A percentile compares a stretch with the other conserved stretches of the same genome.
Evolutionary conservation across 2,113 vertebrate genomes (phyloP).

Genomic region (Passer montanus): DNA sequence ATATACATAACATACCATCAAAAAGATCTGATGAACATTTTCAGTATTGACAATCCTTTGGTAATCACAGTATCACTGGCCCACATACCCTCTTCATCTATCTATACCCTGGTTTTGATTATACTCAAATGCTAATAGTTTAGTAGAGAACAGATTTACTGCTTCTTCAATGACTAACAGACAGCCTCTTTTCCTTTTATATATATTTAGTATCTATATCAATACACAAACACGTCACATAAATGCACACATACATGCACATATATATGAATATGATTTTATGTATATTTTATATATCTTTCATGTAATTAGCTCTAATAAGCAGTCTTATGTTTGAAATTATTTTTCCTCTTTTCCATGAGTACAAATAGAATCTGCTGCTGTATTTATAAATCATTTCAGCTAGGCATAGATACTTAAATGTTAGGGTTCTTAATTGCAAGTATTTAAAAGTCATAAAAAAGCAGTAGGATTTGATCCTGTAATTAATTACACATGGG

Average conservation of each 20-base stretch:
- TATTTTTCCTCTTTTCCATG: not conserved
- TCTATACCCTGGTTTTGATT: not conserved
- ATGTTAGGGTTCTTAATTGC: not conserved
- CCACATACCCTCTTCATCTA: not conserved
- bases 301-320: not conserved
- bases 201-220: not conserved
- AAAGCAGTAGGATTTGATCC: not conserved
- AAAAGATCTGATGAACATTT: not conserved
- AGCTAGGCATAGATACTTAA: not conserved
- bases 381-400: not conserved
- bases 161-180: not conserved
- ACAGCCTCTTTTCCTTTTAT: not conserved
- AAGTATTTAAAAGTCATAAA: not conserved
- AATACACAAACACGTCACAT: not conserved
- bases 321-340: not conserved
- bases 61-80: not conserved
- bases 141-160: not conserved
- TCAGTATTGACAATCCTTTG: not conserved
- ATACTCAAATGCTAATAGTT: not conserved
- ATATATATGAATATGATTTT: not conserved
- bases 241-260: not conserved
- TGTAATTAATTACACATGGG: not conserved
- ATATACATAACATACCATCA: not conserved
- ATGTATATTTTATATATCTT: not conserved
- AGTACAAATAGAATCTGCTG: not conserved